Conservation (phyloP, 2,888 invertebrate genomes). For the Drosophila niveifrons region DNA sequence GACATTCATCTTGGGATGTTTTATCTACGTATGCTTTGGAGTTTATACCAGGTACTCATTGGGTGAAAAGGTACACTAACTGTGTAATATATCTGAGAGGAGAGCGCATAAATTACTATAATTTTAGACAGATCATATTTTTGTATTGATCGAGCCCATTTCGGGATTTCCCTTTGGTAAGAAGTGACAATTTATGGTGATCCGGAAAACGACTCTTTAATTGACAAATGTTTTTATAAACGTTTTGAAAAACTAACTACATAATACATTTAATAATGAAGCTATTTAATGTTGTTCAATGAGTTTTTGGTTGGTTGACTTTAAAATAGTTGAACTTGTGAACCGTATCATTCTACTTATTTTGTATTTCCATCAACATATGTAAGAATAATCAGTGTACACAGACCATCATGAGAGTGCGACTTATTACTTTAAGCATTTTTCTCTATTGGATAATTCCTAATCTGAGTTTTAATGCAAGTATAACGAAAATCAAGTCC, state of each 20-base stretch:
- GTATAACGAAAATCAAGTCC: not conserved
- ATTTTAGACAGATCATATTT: no score
- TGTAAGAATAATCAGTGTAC: not conserved
- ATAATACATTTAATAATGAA: no score
- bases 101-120: no score
- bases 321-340: not conserved
- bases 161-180: no score
- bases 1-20: conserved; percentile 23
- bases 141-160: no score
- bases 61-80: not conserved
- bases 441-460: not conserved
- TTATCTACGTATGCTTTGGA: conserved; percentile 24
- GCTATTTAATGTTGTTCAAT: no score
- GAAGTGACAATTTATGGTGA: not conserved
- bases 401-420: not conserved
- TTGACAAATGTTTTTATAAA: not conserved
- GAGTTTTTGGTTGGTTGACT: not conserved
- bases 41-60: not conserved
- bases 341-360: not conserved
- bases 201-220: not conserved
- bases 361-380: not conserved
- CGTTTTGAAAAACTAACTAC: no score
- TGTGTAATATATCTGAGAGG: not conserved
- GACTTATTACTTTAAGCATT: not conserved
- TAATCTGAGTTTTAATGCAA: conserved; percentile 1